Evolutionary conservation across 2,113 vertebrate genomes (phyloP).

Genomic region (Crypturellus undulatus): DNA sequence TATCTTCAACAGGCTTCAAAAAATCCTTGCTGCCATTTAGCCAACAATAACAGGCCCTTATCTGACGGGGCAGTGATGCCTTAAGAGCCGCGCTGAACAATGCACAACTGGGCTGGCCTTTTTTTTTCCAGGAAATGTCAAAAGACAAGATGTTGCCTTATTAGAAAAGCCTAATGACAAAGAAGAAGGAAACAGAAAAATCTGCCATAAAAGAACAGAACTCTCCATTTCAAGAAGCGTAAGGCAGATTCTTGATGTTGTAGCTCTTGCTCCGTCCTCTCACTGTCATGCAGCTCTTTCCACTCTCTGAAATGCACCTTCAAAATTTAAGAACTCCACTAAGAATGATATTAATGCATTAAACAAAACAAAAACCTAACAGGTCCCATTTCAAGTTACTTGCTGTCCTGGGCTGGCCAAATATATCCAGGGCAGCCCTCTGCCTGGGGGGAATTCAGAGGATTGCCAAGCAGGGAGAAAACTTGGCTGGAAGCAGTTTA

Average conservation of each 20-base stretch:
- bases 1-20: neutral
- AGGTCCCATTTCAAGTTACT: neutral
- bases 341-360: neutral
- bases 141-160: neutral
- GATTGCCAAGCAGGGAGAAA: neutral
- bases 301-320: neutral
- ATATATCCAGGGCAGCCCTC: neutral
- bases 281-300: neutral
- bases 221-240: neutral
- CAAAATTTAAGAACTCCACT: neutral
- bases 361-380: neutral
- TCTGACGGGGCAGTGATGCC: neutral
- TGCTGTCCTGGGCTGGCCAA: neutral
- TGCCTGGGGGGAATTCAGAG: neutral
- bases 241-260: neutral
- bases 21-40: neutral
- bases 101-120: neutral
- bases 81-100: neutral
- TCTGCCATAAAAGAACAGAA: neutral
- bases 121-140: neutral
- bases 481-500: neutral
- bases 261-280: neutral
- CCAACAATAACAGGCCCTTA: neutral
- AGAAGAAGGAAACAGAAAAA: neutral
- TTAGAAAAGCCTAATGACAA: neutral